Evolutionary conservation across 1,140 invertebrate species (phyloP).

Genomic region (Drosophila sucinea): DNA sequence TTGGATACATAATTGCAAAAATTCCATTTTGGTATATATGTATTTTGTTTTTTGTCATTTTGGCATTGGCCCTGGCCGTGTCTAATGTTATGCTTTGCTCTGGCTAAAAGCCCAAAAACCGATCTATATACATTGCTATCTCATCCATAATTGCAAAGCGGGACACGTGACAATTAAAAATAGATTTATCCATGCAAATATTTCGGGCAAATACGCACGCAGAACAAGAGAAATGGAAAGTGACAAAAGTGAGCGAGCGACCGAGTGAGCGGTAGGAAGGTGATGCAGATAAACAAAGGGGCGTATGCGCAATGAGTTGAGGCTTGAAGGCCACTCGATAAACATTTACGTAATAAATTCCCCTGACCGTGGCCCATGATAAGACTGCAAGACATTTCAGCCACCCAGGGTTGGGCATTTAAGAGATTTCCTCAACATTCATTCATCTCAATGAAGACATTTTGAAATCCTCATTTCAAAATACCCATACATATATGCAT

Average conservation of each 20-base stretch:
- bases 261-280: conserved; percentile 7
- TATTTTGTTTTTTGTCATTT: conserved; percentile 31
- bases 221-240: conserved; percentile 46
- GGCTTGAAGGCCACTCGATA: conserved; percentile 34
- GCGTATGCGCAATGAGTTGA: conserved; percentile 52
- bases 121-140: not conserved
- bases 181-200: conserved; percentile 53
- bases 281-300: conserved; percentile 20
- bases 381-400: not conserved
- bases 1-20: conserved; percentile 54
- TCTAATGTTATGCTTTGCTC: conserved; percentile 36
- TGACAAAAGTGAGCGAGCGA: conserved; percentile 29
- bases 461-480: not conserved
- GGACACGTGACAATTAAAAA: conserved; percentile 69
- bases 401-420: not conserved
- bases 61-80: conserved; percentile 51
- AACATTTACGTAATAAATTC: conserved; percentile 23
- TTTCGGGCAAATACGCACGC: conserved; percentile 21
- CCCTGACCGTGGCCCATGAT: not conserved
- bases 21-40: conserved; percentile 27
- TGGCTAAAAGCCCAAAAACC: conserved; percentile 3
- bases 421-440: not conserved
- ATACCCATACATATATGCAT: not conserved
- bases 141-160: conserved; percentile 26
- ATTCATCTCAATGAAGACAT: not conserved